phyloP scores from a whole-genome alignment of 2,888 invertebrate species.

The Lepidonotus clava region DNA sequence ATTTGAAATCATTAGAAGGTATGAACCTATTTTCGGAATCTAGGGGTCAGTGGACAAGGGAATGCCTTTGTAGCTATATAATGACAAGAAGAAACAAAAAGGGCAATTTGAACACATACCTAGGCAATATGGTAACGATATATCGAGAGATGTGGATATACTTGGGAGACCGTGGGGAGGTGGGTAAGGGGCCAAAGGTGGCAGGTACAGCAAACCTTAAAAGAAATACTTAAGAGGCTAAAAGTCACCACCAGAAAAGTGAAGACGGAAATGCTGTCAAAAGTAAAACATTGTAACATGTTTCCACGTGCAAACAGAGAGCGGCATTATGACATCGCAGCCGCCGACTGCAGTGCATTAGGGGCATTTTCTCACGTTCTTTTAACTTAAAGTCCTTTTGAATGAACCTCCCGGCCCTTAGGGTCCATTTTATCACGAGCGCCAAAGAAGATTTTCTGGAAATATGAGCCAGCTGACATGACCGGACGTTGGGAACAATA shows the following conservation, averaged over 20 bases:
- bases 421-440: background rate
- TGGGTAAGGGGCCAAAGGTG: background rate
- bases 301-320: background rate
- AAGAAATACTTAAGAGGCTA: background rate
- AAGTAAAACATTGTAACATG: background rate
- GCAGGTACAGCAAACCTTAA: background rate
- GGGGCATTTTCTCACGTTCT: background rate
- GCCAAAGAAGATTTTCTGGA: background rate
- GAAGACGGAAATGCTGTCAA: conserved; percentile 2
- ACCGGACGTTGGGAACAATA: conserved; percentile 28
- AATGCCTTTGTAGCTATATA: too few species aligned
- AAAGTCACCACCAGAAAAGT: background rate
- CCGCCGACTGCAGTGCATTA: background rate
- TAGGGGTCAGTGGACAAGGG: too few species aligned
- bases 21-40: too few species aligned
- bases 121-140: too few species aligned
- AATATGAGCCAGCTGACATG: conserved; percentile 2
- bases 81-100: too few species aligned
- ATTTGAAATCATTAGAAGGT: too few species aligned
- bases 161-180: background rate
- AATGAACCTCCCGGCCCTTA: background rate
- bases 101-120: too few species aligned
- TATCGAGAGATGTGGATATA: too few species aligned
- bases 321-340: background rate
- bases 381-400: background rate